phyloP scores from a whole-genome alignment of 2,888 invertebrate species.

The Prosopocoilus inquinatus region DNA sequence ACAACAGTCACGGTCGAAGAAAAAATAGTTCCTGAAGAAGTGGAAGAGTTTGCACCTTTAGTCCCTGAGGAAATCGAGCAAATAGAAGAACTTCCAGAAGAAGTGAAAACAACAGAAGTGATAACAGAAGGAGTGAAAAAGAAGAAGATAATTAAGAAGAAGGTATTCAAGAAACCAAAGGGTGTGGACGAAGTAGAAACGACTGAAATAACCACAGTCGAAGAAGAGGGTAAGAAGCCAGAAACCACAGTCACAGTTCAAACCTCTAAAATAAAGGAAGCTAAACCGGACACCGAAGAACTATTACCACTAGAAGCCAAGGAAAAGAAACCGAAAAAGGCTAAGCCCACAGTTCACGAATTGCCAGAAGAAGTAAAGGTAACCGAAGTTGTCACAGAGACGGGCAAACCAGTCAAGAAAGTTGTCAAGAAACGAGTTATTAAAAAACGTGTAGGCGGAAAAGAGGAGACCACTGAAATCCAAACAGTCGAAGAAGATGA shows the following conservation, averaged over 20 bases:
- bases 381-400: slow-evolving; percentile 35
- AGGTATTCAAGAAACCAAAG: slow-evolving; percentile 37
- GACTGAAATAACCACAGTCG: slow-evolving; percentile 51
- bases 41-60: slow-evolving; percentile 4
- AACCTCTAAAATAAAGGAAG: slow-evolving; percentile 22
- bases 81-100: slow-evolving; percentile 32
- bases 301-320: too few relatives aligned
- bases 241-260: slow-evolving; percentile 46
- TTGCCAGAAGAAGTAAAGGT: slow-evolving; percentile 21
- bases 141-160: slow-evolving; percentile 36
- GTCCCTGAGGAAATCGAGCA: slow-evolving; percentile 33
- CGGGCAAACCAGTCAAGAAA: slow-evolving; percentile 31
- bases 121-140: slow-evolving; percentile 28
- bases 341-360: slow-evolving; percentile 4
- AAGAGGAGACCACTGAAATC: slow-evolving; percentile 42
- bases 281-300: slow-evolving; percentile 19
- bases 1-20: slow-evolving; percentile 37
- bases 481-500: slow-evolving; percentile 43
- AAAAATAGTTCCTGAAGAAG: slow-evolving; percentile 20
- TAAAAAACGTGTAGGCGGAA: slow-evolving; percentile 26
- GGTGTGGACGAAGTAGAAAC: slow-evolving; percentile 38
- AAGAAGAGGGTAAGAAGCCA: slow-evolving; percentile 50
- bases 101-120: slow-evolving; percentile 37
- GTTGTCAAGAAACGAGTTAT: slow-evolving; percentile 28
- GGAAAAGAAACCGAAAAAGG: too few relatives aligned